These are phyloP conservation scores for Cynaeus angustus DNA, from an alignment of 2,888 invertebrate genomes.

Conservation along the genomic window DNA sequence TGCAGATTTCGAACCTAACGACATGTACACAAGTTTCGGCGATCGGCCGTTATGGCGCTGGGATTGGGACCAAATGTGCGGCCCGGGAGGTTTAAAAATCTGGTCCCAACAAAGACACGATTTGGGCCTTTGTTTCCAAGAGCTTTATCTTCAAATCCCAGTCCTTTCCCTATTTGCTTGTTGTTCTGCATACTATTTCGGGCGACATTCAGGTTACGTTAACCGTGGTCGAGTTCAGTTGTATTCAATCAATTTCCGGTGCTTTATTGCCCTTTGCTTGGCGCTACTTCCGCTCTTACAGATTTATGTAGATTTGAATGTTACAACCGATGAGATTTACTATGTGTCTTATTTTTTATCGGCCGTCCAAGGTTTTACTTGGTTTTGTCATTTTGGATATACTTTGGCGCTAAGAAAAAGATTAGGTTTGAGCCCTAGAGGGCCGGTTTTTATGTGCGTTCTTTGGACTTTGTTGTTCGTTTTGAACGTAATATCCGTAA, in stretches of 20 bases:
- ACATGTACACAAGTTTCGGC: constrained; percentile 26
- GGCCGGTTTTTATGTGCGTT: constrained; percentile 80
- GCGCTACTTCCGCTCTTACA: constrained; percentile 80
- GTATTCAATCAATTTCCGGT: constrained; percentile 78
- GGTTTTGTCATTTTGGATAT: constrained; percentile 88
- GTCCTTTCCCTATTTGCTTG: constrained; percentile 82
- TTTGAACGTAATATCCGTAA: constrained; percentile 80
- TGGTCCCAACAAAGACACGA: constrained; percentile 83
- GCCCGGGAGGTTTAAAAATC: constrained; percentile 80
- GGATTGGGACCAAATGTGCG: constrained; percentile 86
- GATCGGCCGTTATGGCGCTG: constrained; percentile 69
- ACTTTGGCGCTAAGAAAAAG: constrained; percentile 80
- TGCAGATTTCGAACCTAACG: constrained; percentile 33
- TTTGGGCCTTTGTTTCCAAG: constrained; percentile 90
- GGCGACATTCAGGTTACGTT: constrained; percentile 78
- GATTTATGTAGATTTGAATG: constrained; percentile 78
- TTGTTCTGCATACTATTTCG: constrained; percentile 87
- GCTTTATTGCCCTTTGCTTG: constrained; percentile 77
- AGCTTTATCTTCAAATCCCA: constrained; percentile 86
- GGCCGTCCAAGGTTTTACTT: constrained; percentile 82
- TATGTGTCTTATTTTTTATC: constrained; percentile 83
- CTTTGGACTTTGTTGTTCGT: constrained; percentile 82
- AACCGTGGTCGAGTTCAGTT: constrained; percentile 78
- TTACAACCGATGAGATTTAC: constrained; percentile 72
- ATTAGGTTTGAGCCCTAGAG: constrained; percentile 80